These are phyloP conservation scores for Pseudorhombus dupliciocellatus DNA, from an alignment of 2,113 vertebrate species.

Conservation along the genomic window DNA sequence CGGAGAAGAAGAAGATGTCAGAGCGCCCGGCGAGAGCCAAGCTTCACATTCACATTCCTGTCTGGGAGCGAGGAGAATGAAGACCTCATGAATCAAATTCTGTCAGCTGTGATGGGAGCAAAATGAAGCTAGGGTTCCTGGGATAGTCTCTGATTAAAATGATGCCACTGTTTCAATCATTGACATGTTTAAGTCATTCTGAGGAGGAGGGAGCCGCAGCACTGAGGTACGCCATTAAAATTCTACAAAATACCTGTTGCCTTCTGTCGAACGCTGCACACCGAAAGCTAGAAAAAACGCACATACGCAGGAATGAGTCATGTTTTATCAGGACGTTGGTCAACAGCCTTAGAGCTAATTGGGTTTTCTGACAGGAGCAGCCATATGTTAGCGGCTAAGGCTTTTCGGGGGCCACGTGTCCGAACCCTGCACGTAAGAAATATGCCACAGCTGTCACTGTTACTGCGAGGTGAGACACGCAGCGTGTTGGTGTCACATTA, in stretches of 20 bases:
- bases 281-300: background rate
- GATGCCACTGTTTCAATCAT: slow-evolving; percentile 45
- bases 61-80: slow-evolving; percentile 30
- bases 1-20: slow-evolving; percentile 9
- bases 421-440: slow-evolving; percentile 2
- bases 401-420: background rate
- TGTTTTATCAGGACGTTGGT: background rate
- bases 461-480: slow-evolving; percentile 33
- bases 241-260: slow-evolving; percentile 2
- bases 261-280: background rate
- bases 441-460: slow-evolving; percentile 18
- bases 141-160: slow-evolving; percentile 56
- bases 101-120: slow-evolving; percentile 44
- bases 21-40: slow-evolving; percentile 7
- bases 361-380: background rate
- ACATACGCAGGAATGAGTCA: background rate
- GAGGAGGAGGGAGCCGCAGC: slow-evolving; percentile 9
- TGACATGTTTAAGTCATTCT: slow-evolving; percentile 42
- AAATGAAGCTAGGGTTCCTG: slow-evolving; percentile 23
- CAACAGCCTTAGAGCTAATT: slow-evolving; percentile 4
- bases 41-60: background rate
- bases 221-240: slow-evolving; percentile 9
- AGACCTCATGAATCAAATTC: slow-evolving; percentile 54
- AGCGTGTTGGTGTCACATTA: slow-evolving; percentile 55
- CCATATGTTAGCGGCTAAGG: background rate